Base-by-base conservation (phyloP, 2,797 vertebrate genomes). In the Helicolenus hilgendorfi region DNA sequence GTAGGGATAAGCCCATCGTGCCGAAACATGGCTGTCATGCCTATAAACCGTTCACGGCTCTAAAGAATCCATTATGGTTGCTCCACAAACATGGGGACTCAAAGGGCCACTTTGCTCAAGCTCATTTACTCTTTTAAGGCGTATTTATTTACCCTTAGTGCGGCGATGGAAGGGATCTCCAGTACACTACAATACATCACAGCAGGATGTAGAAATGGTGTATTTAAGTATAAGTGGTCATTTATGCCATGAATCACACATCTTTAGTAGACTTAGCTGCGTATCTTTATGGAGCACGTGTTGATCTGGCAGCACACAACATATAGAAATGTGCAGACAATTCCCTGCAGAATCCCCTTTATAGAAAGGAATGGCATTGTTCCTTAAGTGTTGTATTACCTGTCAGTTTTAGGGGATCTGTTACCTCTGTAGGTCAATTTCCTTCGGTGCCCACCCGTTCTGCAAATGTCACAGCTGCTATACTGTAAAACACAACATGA, bases 1-100 rank as follows among this genome's bases (percentile, higher is more conserved):
- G 95, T 89, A 89, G 95, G 97, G 97, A 97, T 97, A 97, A 97
- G 97, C 96, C 94, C 95, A 92, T 97, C 96, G 93, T 92, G 94
- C 94, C 84, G 94, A 93, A 96, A 96, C 95, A 92, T 93, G 96
- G 95, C 96, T 94, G 95, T 97, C 96, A 97, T 96, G 96, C 96
- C 94, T 96, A 94, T 96, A 96, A 97, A 97, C 94, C 92, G 91
- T 97, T 97, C 96, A 96, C 78, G 92, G 96, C 96, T 96, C 95
- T 96, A 94, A 96, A 96, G 95, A 95, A 95, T 95, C 95, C 96
- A 96, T 97, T 97, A 97, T 95, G 93, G 94, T 77, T 94, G 88
- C 93, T 95, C 89, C 94, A 87, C 96, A 95, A 95, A 96, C 94
- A 96, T 73, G 83, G 74, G 80, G 92, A 90, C 94, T 96, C 94